Evolutionary conservation across 2,113 vertebrate species (phyloP), one percentile per base, ranked within the genome.

Genomic region (Bostrychus sinensis): DNA sequence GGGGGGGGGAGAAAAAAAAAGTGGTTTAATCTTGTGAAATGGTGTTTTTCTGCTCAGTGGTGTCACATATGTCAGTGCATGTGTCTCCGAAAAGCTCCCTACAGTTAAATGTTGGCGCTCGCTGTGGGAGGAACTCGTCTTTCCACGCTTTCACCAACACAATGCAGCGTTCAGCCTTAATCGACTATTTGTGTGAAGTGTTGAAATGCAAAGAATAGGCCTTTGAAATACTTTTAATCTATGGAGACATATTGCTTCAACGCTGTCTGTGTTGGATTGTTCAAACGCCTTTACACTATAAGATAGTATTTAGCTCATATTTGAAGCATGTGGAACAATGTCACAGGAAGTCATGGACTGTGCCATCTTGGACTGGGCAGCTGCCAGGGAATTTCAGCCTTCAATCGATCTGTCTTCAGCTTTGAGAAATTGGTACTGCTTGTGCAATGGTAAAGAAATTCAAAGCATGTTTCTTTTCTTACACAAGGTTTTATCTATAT

Each of bases 51-150:
- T 62, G 56, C 51, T 53, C 17, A 10, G 23, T 45, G 45, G 34
- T 34, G 60, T n/a, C 13, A 13, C 63, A 43, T 79, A 56, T 72
- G 75, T 82, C 60, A 45, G 42, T 10, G 43, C 12, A 1, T 58
- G 62, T 50, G 37, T 72, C 65, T 61, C 34, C 32, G 66, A 66
- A 65, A 72, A 67, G 42, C 28, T 60, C 12, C 48, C 20, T 63
- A 25, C 54, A 74, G 75, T 81, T 77, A 66, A 80, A 66, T 76
- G 70, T 69, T 48, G 19, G 50, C 57, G 45, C 69, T 26, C 72
- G 67, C 72, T 62, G 62, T 62, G 64, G 70, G 68, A 76, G 56
- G 50, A 77, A 79, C 72, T 57, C 53, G 48, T 72, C 56, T 77
- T 55, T 77, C 56, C 50, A 19, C 59, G 67, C 63, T 54, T 70